Evolutionary conservation across 2,888 invertebrate genomes (phyloP), one percentile per base, ranked within the genome.

Genomic region (Patella pellucida): DNA sequence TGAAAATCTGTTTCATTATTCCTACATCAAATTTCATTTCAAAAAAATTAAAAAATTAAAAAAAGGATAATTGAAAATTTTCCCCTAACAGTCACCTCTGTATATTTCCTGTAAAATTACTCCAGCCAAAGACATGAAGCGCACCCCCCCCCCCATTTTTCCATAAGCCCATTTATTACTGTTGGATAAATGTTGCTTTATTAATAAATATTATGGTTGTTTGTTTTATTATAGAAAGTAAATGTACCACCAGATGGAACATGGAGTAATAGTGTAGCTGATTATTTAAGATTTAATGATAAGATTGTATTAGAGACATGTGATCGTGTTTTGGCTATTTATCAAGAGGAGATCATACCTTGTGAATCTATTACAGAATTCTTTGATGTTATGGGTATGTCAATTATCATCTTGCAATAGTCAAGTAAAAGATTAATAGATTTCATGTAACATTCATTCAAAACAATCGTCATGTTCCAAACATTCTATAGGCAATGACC

Each of bases 231-330:
- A 9, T 41, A 95, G 94, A 93, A 93, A 78, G 91, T 91, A 51
- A 92, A 93, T 73, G 89, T 91, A 27, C 92, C 93, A 12, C 94
- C 95, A 79, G 86, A 87, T 69, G 82, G 82, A 52, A 79, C 79
- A 23, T 98, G 98, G 98, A 95, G 97, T 50, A 93, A 94, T 69
- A 94, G 95, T 78, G 92, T 98, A 75, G 97, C 97, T 27, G 97
- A 97, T 90, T 97, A 95, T 90, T 96, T 98, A 87, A 94, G 98
- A 2, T 95, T 96, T 91, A 97, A 96, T 92, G 98, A 99, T 92
- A 97, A 97, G 90, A 93, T 94, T 7, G 93, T 98, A 92, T 92
- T 97, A 31, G 97, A 98, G 90, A 94, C 95, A 16, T 96, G 96
- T 15, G 97, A 97, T 90, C 94, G 94, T 79, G 93, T 98, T 78